Base-by-base conservation (phyloP, 2,113 vertebrate species). In the Otocyon megalotis region DNA sequence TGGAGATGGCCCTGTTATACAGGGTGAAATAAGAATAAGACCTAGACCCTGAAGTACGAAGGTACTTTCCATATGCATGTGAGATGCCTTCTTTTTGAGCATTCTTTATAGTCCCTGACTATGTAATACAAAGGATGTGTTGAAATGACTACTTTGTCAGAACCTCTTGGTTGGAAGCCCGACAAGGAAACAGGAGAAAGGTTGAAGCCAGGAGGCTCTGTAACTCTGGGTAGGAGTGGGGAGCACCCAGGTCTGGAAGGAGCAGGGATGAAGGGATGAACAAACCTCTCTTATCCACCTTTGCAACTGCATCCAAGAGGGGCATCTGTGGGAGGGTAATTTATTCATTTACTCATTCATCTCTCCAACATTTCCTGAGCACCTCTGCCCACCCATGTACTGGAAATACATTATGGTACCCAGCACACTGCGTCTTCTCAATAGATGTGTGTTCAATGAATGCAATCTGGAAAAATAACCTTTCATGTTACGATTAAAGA, bases 81-180 rank as follows among this genome's bases (percentile, higher is more conserved):
- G 82, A 87, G 26, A 91, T 81, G 3, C n/a, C 11, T 88, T 90
- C 53, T 85, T 92, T 82, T 65, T 86, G 95, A 80, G 24, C 56
- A 81, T 82, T 67, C 43, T 90, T 90, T 94, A 50, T 85, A 89
- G 76, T 24, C 16, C 17, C 58, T 60, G 43, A 54, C 35, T 90
- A 56, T 60, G 11, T 35, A 82, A 93, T 65, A 88, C 85, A 93
- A 90, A 62, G 5, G 32, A 60, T 94, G 50, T 97, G 81, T 94
- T 88, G 53, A 81, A 96, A 90, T 90, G 80, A 95, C 58, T 93
- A 54, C 50, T 97, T 94, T 96, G 95, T 90, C 67, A 88, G 72
- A 92, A 77, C 28, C 65, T 96, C 65, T 94, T 96, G 92, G 85
- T 82, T 82, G 82, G 53, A 93, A 94, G 63, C 92, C 85, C 97